Conservation (phyloP, 1,140 invertebrate species). For the Pentalonia nigronervosa region DNA sequence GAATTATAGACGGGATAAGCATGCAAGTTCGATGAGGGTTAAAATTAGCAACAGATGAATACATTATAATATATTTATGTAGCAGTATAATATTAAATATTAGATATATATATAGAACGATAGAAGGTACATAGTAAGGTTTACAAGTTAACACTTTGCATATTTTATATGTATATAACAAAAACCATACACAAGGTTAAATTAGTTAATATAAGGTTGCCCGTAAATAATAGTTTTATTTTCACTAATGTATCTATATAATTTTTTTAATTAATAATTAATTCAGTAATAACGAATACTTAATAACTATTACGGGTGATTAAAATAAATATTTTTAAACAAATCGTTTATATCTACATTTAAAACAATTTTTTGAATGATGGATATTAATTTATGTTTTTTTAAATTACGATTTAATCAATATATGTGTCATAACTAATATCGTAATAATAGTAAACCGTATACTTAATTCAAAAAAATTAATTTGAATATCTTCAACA, state of each 20-base stretch:
- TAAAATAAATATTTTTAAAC: no score
- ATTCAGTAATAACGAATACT: not conserved
- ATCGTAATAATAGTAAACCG: not conserved
- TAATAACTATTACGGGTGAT: not conserved
- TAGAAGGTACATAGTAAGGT: not conserved
- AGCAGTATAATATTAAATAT: not conserved
- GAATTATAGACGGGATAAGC: not conserved
- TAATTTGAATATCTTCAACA: not conserved
- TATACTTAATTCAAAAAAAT: not conserved
- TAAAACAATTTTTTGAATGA: no score
- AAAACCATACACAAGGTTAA: not conserved
- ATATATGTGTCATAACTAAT: no score
- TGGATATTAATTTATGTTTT: no score
- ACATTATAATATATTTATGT: not conserved
- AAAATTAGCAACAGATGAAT: conserved; percentile 9
- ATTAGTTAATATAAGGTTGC: not conserved
- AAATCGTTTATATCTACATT: no score
- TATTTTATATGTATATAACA: not conserved
- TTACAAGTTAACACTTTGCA: not conserved
- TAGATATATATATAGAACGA: no score
- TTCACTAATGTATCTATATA: not conserved
- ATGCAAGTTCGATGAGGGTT: not conserved
- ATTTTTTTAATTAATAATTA: not conserved
- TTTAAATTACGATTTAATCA: no score
- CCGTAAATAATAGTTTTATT: not conserved